Evolutionary conservation across 1,140 invertebrate genomes (phyloP).

Genomic region (Brachionus rotundiformis): DNA sequence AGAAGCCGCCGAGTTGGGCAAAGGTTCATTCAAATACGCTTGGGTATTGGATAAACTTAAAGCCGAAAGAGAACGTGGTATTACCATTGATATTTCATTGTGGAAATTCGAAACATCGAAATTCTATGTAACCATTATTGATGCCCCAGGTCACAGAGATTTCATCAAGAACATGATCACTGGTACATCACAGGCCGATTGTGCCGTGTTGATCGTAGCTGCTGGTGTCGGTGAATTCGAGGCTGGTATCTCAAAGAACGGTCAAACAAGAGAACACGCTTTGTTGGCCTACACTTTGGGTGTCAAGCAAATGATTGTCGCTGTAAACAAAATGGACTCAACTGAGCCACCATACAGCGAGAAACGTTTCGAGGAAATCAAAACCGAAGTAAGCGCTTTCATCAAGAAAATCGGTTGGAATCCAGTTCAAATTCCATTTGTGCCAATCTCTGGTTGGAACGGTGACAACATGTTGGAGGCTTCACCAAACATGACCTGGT

Average conservation of each 20-base stretch:
- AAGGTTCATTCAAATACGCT: constrained; percentile 90
- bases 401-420: too few relatives aligned
- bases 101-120: constrained; percentile 98
- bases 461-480: too few relatives aligned
- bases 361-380: too few relatives aligned
- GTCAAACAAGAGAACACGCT: too few relatives aligned
- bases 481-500: too few relatives aligned
- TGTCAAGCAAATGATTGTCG: too few relatives aligned
- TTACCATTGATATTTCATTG: constrained; percentile 97
- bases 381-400: too few relatives aligned
- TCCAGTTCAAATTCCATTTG: too few relatives aligned
- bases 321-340: too few relatives aligned
- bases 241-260: constrained; percentile 96
- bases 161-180: constrained; percentile 99
- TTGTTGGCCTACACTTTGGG: too few relatives aligned
- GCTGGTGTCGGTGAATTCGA: constrained; percentile 97
- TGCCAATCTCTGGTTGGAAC: too few relatives aligned
- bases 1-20: constrained; percentile 86
- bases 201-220: constrained; percentile 93
- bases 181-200: constrained; percentile 94
- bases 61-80: constrained; percentile 97
- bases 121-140: constrained; percentile 98
- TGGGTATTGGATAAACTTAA: constrained; percentile 98
- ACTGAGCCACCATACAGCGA: too few relatives aligned
- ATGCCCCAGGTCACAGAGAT: constrained; percentile 97